These are phyloP conservation scores for Barypeithes pellucidus DNA, from an alignment of 2,888 invertebrate genomes.

Conservation along the genomic window DNA sequence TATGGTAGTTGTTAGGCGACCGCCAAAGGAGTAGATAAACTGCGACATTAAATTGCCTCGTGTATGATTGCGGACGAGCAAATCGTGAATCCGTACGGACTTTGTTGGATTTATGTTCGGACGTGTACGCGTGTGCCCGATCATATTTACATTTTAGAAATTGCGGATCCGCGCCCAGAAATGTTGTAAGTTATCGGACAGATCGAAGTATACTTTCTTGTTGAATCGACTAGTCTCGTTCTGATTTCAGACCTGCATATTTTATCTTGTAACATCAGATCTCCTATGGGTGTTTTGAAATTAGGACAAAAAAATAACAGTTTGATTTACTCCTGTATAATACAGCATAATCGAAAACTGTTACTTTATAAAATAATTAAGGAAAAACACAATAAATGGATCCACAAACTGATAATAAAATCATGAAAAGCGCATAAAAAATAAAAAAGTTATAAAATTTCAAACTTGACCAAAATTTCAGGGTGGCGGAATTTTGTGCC, in stretches of 20 bases:
- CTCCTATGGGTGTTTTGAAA: too few relatives aligned
- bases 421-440: too few relatives aligned
- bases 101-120: conserved; percentile 51
- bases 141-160: conserved; percentile 53
- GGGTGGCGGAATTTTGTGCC: too few relatives aligned
- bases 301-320: too few relatives aligned
- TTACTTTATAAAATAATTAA: too few relatives aligned
- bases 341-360: too few relatives aligned
- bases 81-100: conserved; percentile 59
- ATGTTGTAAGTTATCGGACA: conserved; percentile 40
- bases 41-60: conserved; percentile 60
- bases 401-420: too few relatives aligned
- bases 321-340: too few relatives aligned
- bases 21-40: conserved; percentile 64
- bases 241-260: conserved; percentile 3
- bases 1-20: conserved; percentile 61
- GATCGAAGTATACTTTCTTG: conserved; percentile 31
- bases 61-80: conserved; percentile 61
- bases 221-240: conserved; percentile 16
- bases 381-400: too few relatives aligned
- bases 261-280: neutral
- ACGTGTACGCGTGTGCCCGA: conserved; percentile 53
- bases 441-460: too few relatives aligned
- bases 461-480: too few relatives aligned
- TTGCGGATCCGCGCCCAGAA: conserved; percentile 52